These are phyloP conservation scores for Oophaga pumilio DNA, from an alignment of 2,113 vertebrate genomes.

Conservation along the genomic window DNA sequence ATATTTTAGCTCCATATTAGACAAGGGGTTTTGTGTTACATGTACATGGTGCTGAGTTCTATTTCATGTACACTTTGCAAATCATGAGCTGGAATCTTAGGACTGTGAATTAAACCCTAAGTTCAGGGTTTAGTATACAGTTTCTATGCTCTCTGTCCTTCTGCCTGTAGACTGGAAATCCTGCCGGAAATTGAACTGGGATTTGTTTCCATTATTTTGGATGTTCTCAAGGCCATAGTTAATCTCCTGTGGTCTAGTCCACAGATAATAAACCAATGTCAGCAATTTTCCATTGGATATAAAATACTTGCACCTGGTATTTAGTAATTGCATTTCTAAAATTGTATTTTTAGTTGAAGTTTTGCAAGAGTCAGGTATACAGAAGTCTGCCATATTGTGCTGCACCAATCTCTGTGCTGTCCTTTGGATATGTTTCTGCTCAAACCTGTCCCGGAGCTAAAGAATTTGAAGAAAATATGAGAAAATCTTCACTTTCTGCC, in stretches of 20 bases:
- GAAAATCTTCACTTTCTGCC: not conserved
- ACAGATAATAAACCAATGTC: constrained; percentile 22
- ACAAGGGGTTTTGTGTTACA: not conserved
- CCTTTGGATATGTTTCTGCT: not conserved
- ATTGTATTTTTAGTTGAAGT: not conserved
- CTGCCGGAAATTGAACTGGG: constrained; percentile 65
- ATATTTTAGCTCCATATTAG: not conserved
- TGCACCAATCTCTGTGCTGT: not conserved
- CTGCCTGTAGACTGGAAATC: constrained; percentile 60
- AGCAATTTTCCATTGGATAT: not conserved
- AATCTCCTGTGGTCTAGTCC: constrained; percentile 47
- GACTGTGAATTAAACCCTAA: constrained; percentile 3
- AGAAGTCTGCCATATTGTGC: not conserved
- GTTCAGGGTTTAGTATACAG: constrained; percentile 27
- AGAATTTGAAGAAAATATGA: not conserved
- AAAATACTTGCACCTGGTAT: constrained; percentile 21
- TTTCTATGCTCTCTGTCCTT: not conserved
- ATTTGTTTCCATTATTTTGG: constrained; percentile 54
- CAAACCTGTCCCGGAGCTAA: not conserved
- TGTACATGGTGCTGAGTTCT: no score
- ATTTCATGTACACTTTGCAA: not conserved
- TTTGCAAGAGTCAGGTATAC: not conserved
- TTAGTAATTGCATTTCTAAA: constrained; percentile 1
- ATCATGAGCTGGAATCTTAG: not conserved
- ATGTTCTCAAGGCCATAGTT: constrained; percentile 41